These are phyloP conservation scores for Neostethus bicornis DNA, from an alignment of 2,797 vertebrate genomes.

Conservation along the genomic window DNA sequence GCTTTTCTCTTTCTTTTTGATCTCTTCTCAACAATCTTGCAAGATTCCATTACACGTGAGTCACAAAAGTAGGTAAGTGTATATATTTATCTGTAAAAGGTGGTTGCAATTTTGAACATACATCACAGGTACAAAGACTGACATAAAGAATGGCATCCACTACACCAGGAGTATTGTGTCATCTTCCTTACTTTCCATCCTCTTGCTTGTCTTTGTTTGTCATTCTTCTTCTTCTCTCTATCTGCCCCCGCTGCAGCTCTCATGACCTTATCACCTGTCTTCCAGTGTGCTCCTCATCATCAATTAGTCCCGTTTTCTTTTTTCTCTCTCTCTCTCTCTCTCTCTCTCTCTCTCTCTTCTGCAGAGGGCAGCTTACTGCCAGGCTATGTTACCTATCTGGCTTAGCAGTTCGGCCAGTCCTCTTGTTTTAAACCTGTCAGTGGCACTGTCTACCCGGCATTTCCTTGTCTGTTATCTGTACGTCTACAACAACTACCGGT, in stretches of 20 bases:
- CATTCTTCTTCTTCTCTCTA: constrained; percentile 18
- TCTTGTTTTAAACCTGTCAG: constrained; percentile 27
- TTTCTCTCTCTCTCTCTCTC: no score
- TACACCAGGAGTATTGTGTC: constrained; percentile 19
- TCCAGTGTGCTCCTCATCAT: constrained; percentile 33
- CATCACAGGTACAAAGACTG: constrained; percentile 6
- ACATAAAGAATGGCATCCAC: background rate
- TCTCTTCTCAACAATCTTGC: constrained; percentile 8
- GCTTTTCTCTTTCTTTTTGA: constrained; percentile 9
- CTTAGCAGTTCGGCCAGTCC: constrained; percentile 17
- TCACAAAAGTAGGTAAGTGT: constrained; percentile 4
- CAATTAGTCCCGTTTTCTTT: constrained; percentile 49
- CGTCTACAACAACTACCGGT: constrained; percentile 25
- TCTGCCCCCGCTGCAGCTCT: constrained; percentile 28
- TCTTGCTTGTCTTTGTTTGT: constrained; percentile 35
- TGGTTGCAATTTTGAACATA: constrained; percentile 10
- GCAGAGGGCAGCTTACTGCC: constrained; percentile 22
- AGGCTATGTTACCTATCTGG: constrained; percentile 20
- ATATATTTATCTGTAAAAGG: background rate
- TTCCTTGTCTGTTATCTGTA: constrained; percentile 24
- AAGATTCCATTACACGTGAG: constrained; percentile 15
- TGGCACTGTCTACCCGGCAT: constrained; percentile 26
- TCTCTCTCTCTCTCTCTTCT: no score
- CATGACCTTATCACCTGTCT: constrained; percentile 43
- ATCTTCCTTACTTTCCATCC: constrained; percentile 13